phyloP scores from a whole-genome alignment of 1,140 invertebrate species.

The Cheumatopsyche charites region DNA sequence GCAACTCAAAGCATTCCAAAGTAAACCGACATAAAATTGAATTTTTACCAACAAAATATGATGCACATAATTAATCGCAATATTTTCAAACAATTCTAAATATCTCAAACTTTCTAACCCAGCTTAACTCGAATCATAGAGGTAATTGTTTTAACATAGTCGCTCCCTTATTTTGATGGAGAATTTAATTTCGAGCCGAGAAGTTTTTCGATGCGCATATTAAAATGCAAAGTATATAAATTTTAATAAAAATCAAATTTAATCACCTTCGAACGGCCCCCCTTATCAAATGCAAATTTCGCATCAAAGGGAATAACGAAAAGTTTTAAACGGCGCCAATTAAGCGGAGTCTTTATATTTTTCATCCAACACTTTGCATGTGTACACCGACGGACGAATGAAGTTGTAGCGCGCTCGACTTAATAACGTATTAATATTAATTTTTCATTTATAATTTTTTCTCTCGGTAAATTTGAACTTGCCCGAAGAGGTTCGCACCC shows the following conservation, averaged over 20 bases:
- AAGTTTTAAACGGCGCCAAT: constrained; percentile 10
- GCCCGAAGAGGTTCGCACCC: not conserved
- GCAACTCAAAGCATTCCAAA: no score
- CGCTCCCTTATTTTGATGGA: no score
- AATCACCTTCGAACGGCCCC: no score
- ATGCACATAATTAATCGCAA: no score
- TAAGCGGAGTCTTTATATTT: constrained; percentile 1
- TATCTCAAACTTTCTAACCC: not conserved
- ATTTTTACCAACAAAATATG: no score
- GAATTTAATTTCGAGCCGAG: no score
- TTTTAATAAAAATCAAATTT: no score
- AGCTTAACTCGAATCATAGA: not conserved
- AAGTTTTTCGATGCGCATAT: no score
- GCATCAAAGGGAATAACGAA: not conserved
- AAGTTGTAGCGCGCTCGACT: constrained; percentile 1
- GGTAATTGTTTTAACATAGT: not conserved
- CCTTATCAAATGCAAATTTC: no score
- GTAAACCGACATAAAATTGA: no score
- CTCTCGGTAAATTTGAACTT: constrained; percentile 20
- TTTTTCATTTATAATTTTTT: constrained; percentile 15
- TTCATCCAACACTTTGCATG: not conserved
- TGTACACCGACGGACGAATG: constrained; percentile 9
- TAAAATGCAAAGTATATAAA: no score
- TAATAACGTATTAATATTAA: constrained; percentile 6
- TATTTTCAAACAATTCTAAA: no score